Evolutionary conservation across 2,888 invertebrate species (phyloP), one percentile per base, ranked within the genome.

Genomic region (Eupithecia dodoneata): DNA sequence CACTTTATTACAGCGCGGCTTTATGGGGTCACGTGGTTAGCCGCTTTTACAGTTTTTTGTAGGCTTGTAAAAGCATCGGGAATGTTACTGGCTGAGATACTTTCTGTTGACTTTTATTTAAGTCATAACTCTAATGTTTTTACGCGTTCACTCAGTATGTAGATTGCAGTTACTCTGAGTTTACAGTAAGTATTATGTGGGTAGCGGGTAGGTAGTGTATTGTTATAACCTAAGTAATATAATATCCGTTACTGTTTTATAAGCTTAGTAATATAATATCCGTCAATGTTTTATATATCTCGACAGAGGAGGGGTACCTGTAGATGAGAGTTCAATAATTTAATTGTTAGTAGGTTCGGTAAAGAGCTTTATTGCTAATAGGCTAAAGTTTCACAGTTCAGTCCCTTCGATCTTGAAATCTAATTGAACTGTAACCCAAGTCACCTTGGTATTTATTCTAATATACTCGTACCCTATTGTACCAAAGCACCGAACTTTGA

Each of bases 401-500:
- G 15, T 15, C 55, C 18, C 63, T 63, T 30, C 18, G 2, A 30
- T 18, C 63, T 63, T 30, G 59, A 30, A 63, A 30, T 63, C 0
- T 10, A n/a, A 45, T 69, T n/a, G n/a, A 69, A 18, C 44, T 18
- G 45, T 44, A n/a, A 69, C 42, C 9, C 15, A 10, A 69, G n/a
- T n/a, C 45, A 69, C 67, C 44, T 67, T 3, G 5, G 66, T 3
- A 41, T 66, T 42, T 10, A 69, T 44, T 69, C 63, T 63, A 63
- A 63, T 63, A 30, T 9, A 69, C n/a, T 69, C 42, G 45, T n/a
- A 45, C n/a, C 67, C 67, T 69, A 69, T 69, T 69, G 67, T 45
- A 59, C 55, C 72, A 65, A 66, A 72, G 41, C 55, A 15, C 76
- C 69, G 55, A 75, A 72, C 76, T 77, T 74, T 76, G 72, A 78